phyloP scores from a whole-genome alignment of 2,113 vertebrate species.

The Tautogolabrus adspersus region DNA sequence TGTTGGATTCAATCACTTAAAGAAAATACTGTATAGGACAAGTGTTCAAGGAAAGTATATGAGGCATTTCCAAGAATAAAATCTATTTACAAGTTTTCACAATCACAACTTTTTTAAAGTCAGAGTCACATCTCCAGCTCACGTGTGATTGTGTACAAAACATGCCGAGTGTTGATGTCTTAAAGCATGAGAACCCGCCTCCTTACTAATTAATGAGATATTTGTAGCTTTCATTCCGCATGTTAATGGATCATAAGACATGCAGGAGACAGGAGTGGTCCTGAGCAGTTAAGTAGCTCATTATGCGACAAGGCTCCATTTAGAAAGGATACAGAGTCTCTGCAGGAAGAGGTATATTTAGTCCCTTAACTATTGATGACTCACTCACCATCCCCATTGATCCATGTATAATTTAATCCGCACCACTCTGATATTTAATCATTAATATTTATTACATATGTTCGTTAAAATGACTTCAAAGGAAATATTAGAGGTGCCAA shows the following conservation, averaged over 20 bases:
- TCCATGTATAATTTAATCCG: constrained; percentile 79
- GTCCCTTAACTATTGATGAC: constrained; percentile 78
- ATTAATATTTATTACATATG: constrained; percentile 74
- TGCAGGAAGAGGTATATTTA: constrained; percentile 68
- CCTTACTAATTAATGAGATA: constrained; percentile 62
- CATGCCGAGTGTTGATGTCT: neutral
- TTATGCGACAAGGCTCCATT: constrained; percentile 58
- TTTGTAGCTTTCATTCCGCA: constrained; percentile 53
- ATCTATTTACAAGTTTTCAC: neutral
- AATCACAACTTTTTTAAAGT: neutral
- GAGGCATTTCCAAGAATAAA: too few relatives aligned
- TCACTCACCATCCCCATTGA: constrained; percentile 76
- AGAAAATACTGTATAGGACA: neutral
- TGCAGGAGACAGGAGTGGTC: constrained; percentile 61
- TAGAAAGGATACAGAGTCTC: constrained; percentile 56
- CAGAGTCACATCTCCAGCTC: neutral
- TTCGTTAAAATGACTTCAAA: constrained; percentile 49
- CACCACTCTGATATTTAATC: constrained; percentile 63
- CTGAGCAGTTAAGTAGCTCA: constrained; percentile 61
- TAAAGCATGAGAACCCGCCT: constrained; percentile 12
- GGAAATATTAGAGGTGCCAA: constrained; percentile 48
- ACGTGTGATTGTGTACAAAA: neutral
- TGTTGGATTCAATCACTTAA: neutral
- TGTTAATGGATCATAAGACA: constrained; percentile 56
- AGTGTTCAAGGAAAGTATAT: neutral